Evolutionary conservation across 2,113 vertebrate genomes (phyloP).

Genomic region (Piprites chloris): DNA sequence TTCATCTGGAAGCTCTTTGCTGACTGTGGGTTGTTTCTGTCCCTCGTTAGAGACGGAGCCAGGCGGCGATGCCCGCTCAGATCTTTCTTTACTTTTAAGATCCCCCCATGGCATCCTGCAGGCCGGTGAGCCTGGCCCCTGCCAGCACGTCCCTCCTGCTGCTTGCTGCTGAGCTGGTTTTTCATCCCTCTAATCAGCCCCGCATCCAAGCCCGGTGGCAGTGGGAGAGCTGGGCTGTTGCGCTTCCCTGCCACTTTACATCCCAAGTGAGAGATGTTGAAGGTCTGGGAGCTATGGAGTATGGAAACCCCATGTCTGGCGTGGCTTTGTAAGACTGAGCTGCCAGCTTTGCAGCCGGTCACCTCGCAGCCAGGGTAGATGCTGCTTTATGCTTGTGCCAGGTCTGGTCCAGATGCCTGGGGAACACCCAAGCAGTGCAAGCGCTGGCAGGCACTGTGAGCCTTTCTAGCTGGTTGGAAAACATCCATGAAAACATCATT

Average conservation of each 20-base stretch:
- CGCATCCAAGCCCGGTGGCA: fast-evolving
- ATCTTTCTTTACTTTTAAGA: slow-evolving; percentile 34
- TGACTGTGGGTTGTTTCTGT: background rate
- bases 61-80: background rate
- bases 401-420: background rate
- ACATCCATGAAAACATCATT: background rate
- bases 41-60: background rate
- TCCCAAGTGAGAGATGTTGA: background rate
- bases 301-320: background rate
- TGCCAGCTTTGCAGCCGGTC: background rate
- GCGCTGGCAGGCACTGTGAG: background rate
- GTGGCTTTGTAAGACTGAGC: background rate
- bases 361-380: background rate
- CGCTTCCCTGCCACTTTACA: background rate
- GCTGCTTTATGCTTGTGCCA: background rate
- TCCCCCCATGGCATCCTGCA: background rate
- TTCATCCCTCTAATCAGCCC: background rate
- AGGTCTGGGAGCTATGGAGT: background rate
- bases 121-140: background rate
- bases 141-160: background rate
- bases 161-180: background rate
- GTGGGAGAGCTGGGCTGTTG: background rate
- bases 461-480: background rate
- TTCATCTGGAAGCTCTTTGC: slow-evolving; percentile 16
- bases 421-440: background rate